phyloP scores from a whole-genome alignment of 2,797 vertebrate species.

The Myotis planiceps region DNA sequence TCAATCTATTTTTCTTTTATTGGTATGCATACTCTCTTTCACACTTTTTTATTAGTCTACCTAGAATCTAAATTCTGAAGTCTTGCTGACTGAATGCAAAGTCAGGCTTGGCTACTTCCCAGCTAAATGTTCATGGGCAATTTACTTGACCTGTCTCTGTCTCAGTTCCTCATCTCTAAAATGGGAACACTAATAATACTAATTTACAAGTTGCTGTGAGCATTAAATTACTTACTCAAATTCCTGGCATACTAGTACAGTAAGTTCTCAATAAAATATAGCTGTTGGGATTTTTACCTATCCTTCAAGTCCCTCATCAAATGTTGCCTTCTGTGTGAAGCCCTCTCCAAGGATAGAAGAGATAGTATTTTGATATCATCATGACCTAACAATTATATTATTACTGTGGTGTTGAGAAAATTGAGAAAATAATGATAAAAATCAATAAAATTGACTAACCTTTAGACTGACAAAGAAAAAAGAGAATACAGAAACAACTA shows the following conservation, averaged over 20 bases:
- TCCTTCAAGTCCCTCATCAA: background rate
- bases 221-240: background rate
- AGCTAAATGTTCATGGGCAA: background rate
- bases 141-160: background rate
- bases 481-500: background rate
- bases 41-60: background rate
- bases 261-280: background rate
- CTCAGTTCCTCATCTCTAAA: background rate
- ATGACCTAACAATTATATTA: background rate
- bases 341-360: background rate
- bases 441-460: background rate
- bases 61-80: background rate
- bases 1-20: background rate
- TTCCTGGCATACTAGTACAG: background rate
- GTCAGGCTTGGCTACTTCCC: background rate
- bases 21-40: background rate
- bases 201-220: background rate
- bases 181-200: background rate
- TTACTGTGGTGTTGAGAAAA: background rate
- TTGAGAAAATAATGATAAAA: background rate
- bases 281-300: background rate
- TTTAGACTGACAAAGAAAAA: background rate
- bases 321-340: background rate
- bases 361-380: background rate
- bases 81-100: background rate